Conservation (phyloP, 2,888 invertebrate genomes). For the Micropterix aruncella region DNA sequence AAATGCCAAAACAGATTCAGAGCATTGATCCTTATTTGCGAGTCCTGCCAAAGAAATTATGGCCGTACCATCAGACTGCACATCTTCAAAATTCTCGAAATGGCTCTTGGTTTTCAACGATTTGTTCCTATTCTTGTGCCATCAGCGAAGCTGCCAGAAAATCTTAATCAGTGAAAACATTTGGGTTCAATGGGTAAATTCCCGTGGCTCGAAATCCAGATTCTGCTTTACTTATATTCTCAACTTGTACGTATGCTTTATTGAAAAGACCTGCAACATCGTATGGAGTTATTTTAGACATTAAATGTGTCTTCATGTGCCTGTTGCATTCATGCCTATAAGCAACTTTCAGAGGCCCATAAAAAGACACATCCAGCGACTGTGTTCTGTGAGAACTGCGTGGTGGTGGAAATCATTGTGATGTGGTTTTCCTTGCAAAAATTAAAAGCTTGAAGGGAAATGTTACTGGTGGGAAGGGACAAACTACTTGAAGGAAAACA, state of each 20-base stretch:
- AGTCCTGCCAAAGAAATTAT: slow-evolving; percentile 10
- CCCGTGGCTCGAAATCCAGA: slow-evolving; percentile 11
- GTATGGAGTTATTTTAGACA: slow-evolving; percentile 13
- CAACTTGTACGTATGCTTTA: slow-evolving; percentile 13
- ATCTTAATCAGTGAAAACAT: slow-evolving; percentile 13
- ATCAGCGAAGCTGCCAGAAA: slow-evolving; percentile 12
- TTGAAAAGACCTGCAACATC: slow-evolving; percentile 14
- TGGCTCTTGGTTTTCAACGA: slow-evolving; percentile 12
- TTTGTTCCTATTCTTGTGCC: slow-evolving; percentile 10
- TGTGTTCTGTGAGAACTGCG: slow-evolving; percentile 13
- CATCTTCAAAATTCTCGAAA: slow-evolving; percentile 11
- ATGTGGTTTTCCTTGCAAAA: slow-evolving; percentile 14
- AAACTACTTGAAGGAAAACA: slow-evolving; percentile 17
- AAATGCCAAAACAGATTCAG: slow-evolving; percentile 9
- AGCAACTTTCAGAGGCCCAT: slow-evolving; percentile 12
- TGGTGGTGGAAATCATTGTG: slow-evolving; percentile 14
- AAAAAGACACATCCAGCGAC: slow-evolving; percentile 13
- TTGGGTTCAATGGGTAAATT: slow-evolving; percentile 12
- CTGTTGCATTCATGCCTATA: slow-evolving; percentile 15
- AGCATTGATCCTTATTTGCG: slow-evolving; percentile 8
- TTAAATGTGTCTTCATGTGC: slow-evolving; percentile 12
- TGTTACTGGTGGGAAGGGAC: too few relatives aligned
- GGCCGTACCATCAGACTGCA: slow-evolving; percentile 9
- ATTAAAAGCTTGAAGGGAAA: too few relatives aligned
- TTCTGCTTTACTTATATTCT: slow-evolving; percentile 13